Base-by-base conservation (phyloP, 2,888 invertebrate genomes). In the Hirtodrosophila confusa region DNA sequence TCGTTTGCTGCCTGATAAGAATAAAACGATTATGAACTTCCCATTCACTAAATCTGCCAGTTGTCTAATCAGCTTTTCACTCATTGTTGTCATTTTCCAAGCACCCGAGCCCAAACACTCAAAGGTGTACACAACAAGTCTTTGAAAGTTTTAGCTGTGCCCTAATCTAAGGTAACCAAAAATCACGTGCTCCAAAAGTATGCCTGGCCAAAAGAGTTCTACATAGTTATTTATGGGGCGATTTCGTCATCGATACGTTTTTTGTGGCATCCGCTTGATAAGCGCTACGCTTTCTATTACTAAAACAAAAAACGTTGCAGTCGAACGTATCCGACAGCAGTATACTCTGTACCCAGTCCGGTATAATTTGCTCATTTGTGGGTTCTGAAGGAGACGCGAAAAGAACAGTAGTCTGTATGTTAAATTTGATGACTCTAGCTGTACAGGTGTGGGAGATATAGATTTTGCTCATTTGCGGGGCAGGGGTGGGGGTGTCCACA, bases 11-110 rank as follows among this genome's bases (percentile, higher is more conserved):
- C 54, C 55, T 80, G 88, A 88, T 88, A 87, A 79, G 73, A 67
- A 27, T 27, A 27, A 2, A 27, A n/a, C 39, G 66, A 57, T 62
- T 66, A 50, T 53, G 35, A 40, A 39, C 40, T 45, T 82, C 85
- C 89, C 89, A 89, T 89, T 89, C 89, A 89, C 82, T 82, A 89
- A 84, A 89, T 87, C 78, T 73, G 78, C 72, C 71, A 74, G 31
- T 50, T 48, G 64, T 54, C 56, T 74, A 64, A 74, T 85, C 69
- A 80, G 64, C 62, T 68, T 51, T 48, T 40, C 56, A 54, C 69
- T 33, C 76, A 65, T 49, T 64, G 57, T 69, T 69, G 64, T 64
- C 64, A 54, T 68, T 67, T 56, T 9, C 61, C 48, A 31, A 58
- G 27, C 39, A 44, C 29, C 31, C 29, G n/a, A 35, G 9, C 60